phyloP scores from a whole-genome alignment of 2,888 invertebrate species.

The Yponomeuta evonymella region DNA sequence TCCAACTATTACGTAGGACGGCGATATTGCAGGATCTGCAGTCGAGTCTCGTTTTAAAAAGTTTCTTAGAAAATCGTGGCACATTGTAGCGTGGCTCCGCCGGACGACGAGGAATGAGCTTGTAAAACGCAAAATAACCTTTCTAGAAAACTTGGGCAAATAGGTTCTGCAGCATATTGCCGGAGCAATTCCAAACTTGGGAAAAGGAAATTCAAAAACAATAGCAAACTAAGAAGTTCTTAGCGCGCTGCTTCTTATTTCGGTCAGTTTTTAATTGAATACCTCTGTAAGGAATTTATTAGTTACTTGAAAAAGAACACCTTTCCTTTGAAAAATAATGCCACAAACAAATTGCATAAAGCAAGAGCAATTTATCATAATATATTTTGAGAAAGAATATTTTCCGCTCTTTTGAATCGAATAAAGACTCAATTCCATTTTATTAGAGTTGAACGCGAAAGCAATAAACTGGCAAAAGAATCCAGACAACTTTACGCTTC shows the following conservation, averaged over 20 bases:
- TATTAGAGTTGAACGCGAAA: not conserved
- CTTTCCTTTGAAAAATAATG: too few species aligned
- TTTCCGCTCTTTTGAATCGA: too few species aligned
- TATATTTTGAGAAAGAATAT: too few species aligned
- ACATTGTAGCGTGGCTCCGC: not conserved
- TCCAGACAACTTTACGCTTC: not conserved
- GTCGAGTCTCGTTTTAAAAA: not conserved
- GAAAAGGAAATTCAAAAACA: not conserved
- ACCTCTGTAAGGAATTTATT: not conserved
- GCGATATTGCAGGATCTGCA: not conserved
- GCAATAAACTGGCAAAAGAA: not conserved
- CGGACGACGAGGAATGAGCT: not conserved
- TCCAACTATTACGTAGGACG: not conserved
- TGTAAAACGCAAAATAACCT: conserved; percentile 1
- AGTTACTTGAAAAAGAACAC: too few species aligned
- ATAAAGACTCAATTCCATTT: too few species aligned
- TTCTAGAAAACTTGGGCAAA: not conserved
- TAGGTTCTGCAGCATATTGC: not conserved
- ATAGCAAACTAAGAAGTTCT: not conserved
- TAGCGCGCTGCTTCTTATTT: not conserved
- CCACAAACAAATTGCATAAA: too few species aligned
- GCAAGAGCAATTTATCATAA: too few species aligned
- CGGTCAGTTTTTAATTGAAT: not conserved
- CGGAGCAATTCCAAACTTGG: not conserved
- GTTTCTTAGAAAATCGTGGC: not conserved